A percentile compares a stretch with the other conserved stretches of the same genome.
Conservation (phyloP, 2,888 invertebrate genomes). For the Lasioglossum vierecki region DNA sequence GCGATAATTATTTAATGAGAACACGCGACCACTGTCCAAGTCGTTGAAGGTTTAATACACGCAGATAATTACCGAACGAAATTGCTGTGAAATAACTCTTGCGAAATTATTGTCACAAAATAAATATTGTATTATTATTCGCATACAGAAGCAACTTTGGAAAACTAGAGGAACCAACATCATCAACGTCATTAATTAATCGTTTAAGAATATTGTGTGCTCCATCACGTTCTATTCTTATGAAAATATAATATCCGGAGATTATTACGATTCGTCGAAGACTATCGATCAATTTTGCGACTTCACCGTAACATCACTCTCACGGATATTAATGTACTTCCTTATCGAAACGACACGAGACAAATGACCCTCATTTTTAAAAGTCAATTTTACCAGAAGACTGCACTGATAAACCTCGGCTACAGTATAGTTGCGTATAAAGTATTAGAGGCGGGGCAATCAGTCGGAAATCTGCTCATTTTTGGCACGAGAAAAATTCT, state of each 20-base stretch:
- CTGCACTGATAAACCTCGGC: not conserved
- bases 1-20: conserved; percentile 34
- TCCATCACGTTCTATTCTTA: not conserved
- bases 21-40: conserved; percentile 19
- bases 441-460: not conserved
- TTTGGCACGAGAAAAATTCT: not conserved
- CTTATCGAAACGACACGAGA: conserved; percentile 15
- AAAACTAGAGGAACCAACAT: not conserved
- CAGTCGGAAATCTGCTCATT: not conserved
- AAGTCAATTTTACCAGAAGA: not conserved
- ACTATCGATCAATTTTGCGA: conserved; percentile 5
- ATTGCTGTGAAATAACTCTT: conserved; percentile 23
- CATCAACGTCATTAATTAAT: not conserved
- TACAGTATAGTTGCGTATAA: not conserved
- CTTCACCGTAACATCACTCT: not conserved
- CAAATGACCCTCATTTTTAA: conserved; percentile 15
- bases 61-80: not conserved
- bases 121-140: conserved; percentile 9
- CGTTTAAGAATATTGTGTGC: not conserved
- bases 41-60: not conserved
- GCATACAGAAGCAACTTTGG: not conserved
- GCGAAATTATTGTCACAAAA: conserved; percentile 8
- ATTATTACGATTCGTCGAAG: not conserved
- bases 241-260: not conserved
- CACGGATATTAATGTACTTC: conserved; percentile 6